Evolutionary conservation across 2,797 vertebrate species (phyloP).

Genomic region (Argya squamiceps): DNA sequence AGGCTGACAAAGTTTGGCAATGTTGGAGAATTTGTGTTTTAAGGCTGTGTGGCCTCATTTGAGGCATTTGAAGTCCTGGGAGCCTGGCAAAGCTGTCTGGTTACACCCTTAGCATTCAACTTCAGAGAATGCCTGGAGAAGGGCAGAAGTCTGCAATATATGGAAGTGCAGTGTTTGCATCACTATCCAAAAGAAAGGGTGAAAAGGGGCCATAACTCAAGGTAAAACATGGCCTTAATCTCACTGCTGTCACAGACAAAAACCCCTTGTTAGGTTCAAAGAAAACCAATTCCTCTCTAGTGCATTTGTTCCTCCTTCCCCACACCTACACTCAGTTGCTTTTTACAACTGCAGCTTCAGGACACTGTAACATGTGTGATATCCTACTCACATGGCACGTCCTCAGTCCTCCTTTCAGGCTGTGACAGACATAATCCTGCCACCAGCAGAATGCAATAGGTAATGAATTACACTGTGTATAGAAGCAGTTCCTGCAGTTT

Average conservation of each 20-base stretch:
- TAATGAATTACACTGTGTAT: background rate
- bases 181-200: background rate
- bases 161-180: background rate
- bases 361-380: background rate
- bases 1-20: background rate
- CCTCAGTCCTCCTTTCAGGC: background rate
- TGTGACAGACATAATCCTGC: background rate
- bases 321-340: background rate
- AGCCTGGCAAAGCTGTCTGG: background rate
- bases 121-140: background rate
- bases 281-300: accelerated
- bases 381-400: background rate
- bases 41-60: background rate
- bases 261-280: background rate
- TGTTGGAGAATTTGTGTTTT: background rate
- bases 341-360: background rate
- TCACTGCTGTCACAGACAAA: background rate
- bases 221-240: background rate
- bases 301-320: background rate
- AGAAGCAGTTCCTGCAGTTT: constrained; percentile 10
- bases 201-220: background rate
- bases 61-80: background rate
- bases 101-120: background rate
- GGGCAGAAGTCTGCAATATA: background rate
- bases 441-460: constrained; percentile 24